These are phyloP conservation scores for Andinoacara biseriatus DNA, from an alignment of 2,113 vertebrate species.

Conservation along the genomic window DNA sequence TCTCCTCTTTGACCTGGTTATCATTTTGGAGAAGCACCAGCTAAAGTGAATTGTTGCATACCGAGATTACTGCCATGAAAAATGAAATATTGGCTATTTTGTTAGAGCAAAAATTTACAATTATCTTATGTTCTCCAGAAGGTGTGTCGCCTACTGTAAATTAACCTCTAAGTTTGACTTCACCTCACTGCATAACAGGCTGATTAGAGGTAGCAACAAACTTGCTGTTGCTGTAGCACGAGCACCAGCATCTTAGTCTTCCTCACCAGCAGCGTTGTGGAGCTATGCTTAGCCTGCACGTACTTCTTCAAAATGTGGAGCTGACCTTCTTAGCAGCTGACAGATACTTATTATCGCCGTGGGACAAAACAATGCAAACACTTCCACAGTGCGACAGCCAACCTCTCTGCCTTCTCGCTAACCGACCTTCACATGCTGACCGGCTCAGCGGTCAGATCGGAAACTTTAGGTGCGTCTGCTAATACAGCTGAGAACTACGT, in stretches of 20 bases:
- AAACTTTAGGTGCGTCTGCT: background rate
- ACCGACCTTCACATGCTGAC: background rate
- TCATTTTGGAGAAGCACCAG: background rate
- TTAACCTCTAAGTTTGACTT: background rate
- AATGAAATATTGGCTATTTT: background rate
- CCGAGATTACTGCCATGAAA: background rate
- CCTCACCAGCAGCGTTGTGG: rapidly evolving
- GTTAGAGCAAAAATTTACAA: background rate
- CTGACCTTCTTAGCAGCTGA: background rate
- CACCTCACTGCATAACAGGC: background rate
- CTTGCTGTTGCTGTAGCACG: background rate
- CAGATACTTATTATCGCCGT: background rate
- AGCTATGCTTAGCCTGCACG: background rate
- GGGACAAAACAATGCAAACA: background rate
- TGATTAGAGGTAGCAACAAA: background rate
- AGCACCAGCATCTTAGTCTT: background rate
- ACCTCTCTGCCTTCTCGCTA: background rate
- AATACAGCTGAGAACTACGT: background rate
- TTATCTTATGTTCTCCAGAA: background rate
- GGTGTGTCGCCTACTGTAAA: background rate
- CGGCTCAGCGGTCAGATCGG: background rate
- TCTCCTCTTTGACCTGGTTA: conserved; percentile 10
- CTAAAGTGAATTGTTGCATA: background rate
- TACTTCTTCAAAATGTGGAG: background rate
- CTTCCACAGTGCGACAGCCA: background rate